Base-by-base conservation (phyloP, 2,113 vertebrate species). In the Sylvicapra grimmia region DNA sequence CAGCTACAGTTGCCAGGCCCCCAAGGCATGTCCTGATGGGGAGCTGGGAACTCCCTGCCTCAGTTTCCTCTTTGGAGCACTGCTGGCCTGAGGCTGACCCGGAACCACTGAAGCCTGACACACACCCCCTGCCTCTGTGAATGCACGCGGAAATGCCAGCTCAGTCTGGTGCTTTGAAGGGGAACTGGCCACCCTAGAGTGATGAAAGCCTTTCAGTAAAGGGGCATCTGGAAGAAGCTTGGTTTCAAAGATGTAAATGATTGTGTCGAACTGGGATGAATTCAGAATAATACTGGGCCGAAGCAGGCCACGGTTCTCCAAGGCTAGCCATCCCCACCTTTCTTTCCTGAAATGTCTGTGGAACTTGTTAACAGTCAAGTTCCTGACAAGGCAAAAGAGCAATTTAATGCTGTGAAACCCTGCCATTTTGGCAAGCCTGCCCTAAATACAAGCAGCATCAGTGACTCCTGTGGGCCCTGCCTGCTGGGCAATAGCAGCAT, bases 331-430 rank as follows among this genome's bases (percentile, higher is more conserved):
- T 77, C 65, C 44, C 31, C 33, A 93, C 29, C 58, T 83, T 95
- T 44, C 90, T 94, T 59, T 79, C 14, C 47, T 40, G 25, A 82
- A 61, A 27, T 47, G 47, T 92, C 68, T 97, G 44, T 53, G 75
- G 49, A 96, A 56, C 83, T 87, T 91, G n/a, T 88, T 93, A 88
- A 61, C 86, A 97, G 72, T 59, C 27, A 86, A 80, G 87, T 36
- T 90, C 65, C 53, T 11, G 36, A 97, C 82, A 54, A 94, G 54
- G 93, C 61, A 92, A 59, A 91, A 95, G 86, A 31, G 25, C 84
- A 27, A 91, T 61, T 56, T 65, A 86, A 86, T 87, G 79, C 89
- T 49, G 44, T 86, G 82, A 95, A 93, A 91, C 40, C 33, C 29
- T 27, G 91, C 85, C 49, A 89, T 83, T 86, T 90, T 47, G 94